phyloP scores from a whole-genome alignment of 2,888 invertebrate species.

The Heliothis peltigera region DNA sequence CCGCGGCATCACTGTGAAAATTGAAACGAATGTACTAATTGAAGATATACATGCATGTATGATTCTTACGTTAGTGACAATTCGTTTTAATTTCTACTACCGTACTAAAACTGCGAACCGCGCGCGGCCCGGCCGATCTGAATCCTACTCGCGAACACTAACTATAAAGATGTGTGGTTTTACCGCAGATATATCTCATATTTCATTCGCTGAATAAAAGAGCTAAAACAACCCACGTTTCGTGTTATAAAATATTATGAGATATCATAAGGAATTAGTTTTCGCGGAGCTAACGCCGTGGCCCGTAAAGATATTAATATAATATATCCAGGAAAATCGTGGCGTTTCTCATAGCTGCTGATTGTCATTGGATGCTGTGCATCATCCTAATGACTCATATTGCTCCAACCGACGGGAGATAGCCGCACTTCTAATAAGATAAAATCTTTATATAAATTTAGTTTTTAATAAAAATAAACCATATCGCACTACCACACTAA shows the following conservation, averaged over 20 bases:
- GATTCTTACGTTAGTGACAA: too few species aligned
- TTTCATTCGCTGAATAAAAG: not conserved
- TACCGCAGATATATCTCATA: slow-evolving; percentile 17
- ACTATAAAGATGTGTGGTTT: slow-evolving; percentile 12
- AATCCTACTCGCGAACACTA: not conserved
- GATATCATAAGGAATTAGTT: slow-evolving; percentile 7
- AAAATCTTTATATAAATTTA: slow-evolving; percentile 12
- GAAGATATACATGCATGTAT: too few species aligned
- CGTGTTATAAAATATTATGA: slow-evolving; percentile 10
- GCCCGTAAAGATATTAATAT: not conserved
- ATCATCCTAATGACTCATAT: slow-evolving; percentile 1
- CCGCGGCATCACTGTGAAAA: too few species aligned
- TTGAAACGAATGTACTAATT: too few species aligned
- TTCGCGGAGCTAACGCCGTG: slow-evolving; percentile 6
- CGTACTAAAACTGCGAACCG: too few species aligned
- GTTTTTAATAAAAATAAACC: slow-evolving; percentile 12
- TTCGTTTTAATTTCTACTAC: too few species aligned
- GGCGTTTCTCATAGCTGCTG: not conserved
- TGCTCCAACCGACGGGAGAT: not conserved
- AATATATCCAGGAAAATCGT: not conserved
- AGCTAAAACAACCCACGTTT: slow-evolving; percentile 7
- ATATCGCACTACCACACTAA: slow-evolving; percentile 9
- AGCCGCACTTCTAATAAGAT: slow-evolving; percentile 5
- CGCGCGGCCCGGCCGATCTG: too few species aligned
- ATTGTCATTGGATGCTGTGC: slow-evolving; percentile 7